phyloP scores from a whole-genome alignment of 1,140 invertebrate species.

The Lepidurus couesii region DNA sequence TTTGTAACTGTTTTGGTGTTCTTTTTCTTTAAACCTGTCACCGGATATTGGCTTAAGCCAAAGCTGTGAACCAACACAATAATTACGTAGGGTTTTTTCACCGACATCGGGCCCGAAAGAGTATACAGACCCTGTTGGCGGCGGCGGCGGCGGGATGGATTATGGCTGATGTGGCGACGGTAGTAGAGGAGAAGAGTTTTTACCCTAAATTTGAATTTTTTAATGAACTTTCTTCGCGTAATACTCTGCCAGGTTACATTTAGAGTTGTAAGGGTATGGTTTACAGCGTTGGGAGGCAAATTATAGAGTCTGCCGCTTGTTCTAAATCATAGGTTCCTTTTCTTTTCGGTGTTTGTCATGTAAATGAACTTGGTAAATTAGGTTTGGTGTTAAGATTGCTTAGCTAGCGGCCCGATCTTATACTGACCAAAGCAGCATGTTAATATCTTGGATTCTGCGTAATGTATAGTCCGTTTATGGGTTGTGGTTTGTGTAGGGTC shows the following conservation, averaged over 20 bases:
- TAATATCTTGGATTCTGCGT: too few relatives aligned
- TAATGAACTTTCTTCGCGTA: slow-evolving; percentile 2
- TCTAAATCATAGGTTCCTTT: neutral
- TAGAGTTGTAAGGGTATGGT: neutral
- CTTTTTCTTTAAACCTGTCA: neutral
- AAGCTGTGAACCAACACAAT: slow-evolving; percentile 14
- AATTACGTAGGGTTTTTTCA: neutral
- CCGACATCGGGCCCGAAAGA: neutral
- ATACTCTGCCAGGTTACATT: neutral
- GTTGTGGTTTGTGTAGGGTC: too few relatives aligned
- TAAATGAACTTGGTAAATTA: neutral
- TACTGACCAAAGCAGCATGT: too few relatives aligned
- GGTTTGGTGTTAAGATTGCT: neutral
- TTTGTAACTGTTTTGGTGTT: neutral
- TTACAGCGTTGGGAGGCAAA: neutral
- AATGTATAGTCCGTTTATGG: too few relatives aligned
- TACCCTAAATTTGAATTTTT: neutral
- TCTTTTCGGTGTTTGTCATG: neutral
- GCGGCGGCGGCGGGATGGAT: neutral
- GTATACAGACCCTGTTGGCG: neutral
- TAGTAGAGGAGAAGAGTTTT: neutral
- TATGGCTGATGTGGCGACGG: slow-evolving; percentile 8
- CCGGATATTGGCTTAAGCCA: slow-evolving; percentile 15
- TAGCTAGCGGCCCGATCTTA: too few relatives aligned
- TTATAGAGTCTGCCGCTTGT: slow-evolving; percentile 2